Evolutionary conservation across 92 coral and sea anemone genomes (phyloP).

Genomic region (Porites divaricata): DNA sequence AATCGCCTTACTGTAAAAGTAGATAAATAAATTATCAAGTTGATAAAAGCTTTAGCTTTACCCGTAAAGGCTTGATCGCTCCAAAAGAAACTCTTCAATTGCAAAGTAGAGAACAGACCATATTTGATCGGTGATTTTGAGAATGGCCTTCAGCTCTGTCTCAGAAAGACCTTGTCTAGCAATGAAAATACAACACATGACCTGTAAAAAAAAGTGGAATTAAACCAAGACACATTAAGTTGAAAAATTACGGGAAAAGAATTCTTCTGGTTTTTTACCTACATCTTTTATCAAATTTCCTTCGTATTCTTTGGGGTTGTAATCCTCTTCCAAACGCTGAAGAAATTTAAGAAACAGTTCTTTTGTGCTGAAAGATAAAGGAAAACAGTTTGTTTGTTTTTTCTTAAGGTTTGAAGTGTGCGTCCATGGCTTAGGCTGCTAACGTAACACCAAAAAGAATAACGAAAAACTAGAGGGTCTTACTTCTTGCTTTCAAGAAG

Average conservation of each 20-base stretch:
- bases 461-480: not conserved
- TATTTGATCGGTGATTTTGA: conserved; percentile 71
- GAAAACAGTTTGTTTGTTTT: too few species aligned
- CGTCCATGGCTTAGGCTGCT: too few species aligned
- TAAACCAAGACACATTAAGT: too few species aligned
- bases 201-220: conserved; percentile 27
- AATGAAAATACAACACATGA: conserved; percentile 82
- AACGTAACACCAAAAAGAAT: not conserved
- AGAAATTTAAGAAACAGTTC: conserved; percentile 84
- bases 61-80: conserved; percentile 86
- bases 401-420: too few species aligned
- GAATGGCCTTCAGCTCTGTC: conserved; percentile 75
- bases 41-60: conserved; percentile 18
- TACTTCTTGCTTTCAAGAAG: conserved; percentile 84
- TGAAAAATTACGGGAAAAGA: too few species aligned
- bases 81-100: conserved; percentile 83
- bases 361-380: conserved; percentile 64
- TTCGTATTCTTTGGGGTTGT: conserved; percentile 78
- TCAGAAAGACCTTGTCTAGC: conserved; percentile 91
- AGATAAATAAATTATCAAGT: too few species aligned
- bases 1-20: too few species aligned
- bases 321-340: conserved; percentile 83
- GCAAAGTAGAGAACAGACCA: conserved; percentile 94
- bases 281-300: conserved; percentile 87
- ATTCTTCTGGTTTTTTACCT: conserved; percentile 3